phyloP scores from a whole-genome alignment of 2,797 vertebrate species.

The Artibeus jamaicensis region DNA sequence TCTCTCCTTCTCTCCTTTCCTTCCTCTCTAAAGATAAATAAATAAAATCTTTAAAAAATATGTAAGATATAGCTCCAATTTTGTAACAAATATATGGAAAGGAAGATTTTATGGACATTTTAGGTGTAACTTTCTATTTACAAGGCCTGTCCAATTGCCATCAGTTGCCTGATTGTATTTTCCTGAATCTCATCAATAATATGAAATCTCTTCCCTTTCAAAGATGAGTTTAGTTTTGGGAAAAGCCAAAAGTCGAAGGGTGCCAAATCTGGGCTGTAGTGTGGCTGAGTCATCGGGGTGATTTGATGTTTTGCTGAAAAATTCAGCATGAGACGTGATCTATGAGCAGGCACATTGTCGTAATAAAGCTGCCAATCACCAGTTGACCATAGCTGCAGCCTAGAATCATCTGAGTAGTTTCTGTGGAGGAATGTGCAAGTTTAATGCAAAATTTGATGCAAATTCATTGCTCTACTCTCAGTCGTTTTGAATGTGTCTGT shows the following conservation, averaged over 20 bases:
- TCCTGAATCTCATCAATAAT: background rate
- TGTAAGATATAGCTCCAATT: background rate
- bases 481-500: background rate
- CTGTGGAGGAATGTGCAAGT: background rate
- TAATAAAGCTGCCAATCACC: background rate
- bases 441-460: background rate
- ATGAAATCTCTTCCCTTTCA: background rate
- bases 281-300: background rate
- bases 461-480: background rate
- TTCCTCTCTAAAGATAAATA: no score
- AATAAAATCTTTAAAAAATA: no score
- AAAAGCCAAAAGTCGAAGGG: background rate
- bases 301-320: background rate
- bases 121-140: background rate
- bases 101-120: background rate
- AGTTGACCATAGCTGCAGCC: background rate
- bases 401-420: background rate
- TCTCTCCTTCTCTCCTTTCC: no score
- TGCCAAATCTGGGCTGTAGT: background rate
- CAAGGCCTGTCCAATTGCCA: background rate
- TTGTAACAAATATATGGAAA: background rate
- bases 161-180: background rate
- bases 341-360: background rate
- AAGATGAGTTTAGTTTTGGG: background rate
- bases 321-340: background rate